Evolutionary conservation across 1,140 invertebrate genomes (phyloP).

Genomic region (Pogonus chalceus): DNA sequence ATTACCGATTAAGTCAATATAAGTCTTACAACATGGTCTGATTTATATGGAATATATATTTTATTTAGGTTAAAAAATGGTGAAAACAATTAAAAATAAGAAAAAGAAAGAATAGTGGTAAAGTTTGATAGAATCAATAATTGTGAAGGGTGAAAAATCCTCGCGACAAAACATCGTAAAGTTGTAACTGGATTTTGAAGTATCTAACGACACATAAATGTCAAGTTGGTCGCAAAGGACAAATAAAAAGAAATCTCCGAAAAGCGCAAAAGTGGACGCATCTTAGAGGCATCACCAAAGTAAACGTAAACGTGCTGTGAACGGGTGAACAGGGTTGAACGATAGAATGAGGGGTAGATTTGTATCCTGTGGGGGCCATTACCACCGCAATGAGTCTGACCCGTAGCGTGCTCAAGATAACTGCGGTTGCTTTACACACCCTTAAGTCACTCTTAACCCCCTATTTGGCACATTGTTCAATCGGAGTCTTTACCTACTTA

Average conservation of each 20-base stretch:
- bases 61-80: too few relatives aligned
- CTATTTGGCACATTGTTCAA: background rate
- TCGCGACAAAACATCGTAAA: conserved; percentile 2
- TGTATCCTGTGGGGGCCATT: background rate
- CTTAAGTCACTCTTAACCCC: background rate
- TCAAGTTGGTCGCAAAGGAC: background rate
- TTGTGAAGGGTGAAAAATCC: too few relatives aligned
- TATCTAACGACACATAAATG: background rate
- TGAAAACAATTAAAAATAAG: too few relatives aligned
- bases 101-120: too few relatives aligned
- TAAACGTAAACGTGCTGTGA: background rate
- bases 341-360: background rate
- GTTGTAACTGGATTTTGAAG: background rate
- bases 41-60: too few relatives aligned
- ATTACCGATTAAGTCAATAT: too few relatives aligned
- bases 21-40: too few relatives aligned
- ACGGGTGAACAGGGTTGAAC: too few relatives aligned
- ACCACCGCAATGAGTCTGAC: background rate
- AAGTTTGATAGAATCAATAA: too few relatives aligned
- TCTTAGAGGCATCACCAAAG: background rate
- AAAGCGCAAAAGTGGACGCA: background rate
- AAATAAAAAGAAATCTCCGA: background rate
- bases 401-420: background rate
- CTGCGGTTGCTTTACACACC: background rate
- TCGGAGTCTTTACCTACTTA: too few relatives aligned